Percentiles rank a stretch among this genome's conserved stretches.
Conservation (phyloP, 2,113 vertebrate genomes). For the Esox niger region DNA sequence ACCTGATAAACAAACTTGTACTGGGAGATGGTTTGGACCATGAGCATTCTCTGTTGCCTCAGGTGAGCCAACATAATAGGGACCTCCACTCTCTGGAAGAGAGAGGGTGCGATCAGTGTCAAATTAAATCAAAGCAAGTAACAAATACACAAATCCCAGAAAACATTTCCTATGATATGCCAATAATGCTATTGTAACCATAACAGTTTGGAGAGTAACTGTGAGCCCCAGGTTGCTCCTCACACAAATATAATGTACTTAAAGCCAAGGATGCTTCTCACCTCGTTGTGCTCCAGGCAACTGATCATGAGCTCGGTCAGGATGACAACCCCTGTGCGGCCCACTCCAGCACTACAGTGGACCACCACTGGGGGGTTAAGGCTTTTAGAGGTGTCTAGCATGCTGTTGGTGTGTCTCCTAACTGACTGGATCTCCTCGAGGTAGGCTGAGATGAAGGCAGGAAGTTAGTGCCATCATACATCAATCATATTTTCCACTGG, state of each 20-base stretch:
- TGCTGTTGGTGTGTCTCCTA: constrained; percentile 92
- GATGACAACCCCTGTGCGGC: constrained; percentile 90
- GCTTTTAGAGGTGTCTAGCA: constrained; percentile 77
- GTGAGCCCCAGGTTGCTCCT: too few relatives aligned
- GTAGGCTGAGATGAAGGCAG: constrained; percentile 74
- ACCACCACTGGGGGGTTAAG: constrained; percentile 85
- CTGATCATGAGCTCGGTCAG: constrained; percentile 95
- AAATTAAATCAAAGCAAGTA: too few relatives aligned
- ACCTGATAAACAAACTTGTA: constrained; percentile 95
- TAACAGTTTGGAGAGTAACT: too few relatives aligned
- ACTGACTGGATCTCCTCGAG: constrained; percentile 97
- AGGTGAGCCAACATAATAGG: constrained; percentile 81
- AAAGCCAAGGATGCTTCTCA: constrained; percentile 42
- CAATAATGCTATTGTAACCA: too few relatives aligned
- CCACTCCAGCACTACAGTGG: constrained; percentile 94
- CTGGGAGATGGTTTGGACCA: constrained; percentile 94
- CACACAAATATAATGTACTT: too few relatives aligned
- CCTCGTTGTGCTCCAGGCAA: constrained; percentile 97
- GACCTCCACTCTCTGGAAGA: constrained; percentile 84
- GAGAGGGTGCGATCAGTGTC: background rate
- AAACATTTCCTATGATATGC: too few relatives aligned
- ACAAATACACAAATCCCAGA: too few relatives aligned
- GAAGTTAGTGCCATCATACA: too few relatives aligned
- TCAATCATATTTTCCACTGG: too few relatives aligned
- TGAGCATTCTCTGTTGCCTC: constrained; percentile 91